Conservation (phyloP, 1,140 invertebrate genomes). For the Anthonomus grandis region DNA sequence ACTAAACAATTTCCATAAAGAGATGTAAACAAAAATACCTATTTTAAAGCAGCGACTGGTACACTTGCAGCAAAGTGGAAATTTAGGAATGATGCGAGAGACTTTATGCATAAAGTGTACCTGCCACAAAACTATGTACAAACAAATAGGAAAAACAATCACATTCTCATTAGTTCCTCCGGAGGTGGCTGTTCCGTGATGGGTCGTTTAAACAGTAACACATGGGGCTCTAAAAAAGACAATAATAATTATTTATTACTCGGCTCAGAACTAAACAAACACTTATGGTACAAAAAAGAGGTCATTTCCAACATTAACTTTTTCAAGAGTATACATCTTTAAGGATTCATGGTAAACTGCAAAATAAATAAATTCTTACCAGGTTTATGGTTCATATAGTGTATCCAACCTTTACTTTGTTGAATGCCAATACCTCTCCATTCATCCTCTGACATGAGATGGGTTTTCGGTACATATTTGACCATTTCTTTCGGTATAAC, state of each 20-base stretch:
- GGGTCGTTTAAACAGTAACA: slow-evolving; percentile 64
- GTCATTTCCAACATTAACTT: not conserved
- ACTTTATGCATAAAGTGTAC: no score
- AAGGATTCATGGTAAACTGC: slow-evolving; percentile 47
- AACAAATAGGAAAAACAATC: no score
- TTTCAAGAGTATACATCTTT: not conserved
- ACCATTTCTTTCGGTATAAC: slow-evolving; percentile 87
- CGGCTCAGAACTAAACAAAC: not conserved
- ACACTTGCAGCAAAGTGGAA: no score
- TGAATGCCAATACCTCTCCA: slow-evolving; percentile 91
- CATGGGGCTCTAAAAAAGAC: slow-evolving; percentile 57
- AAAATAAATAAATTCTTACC: slow-evolving; percentile 45
- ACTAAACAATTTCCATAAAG: no score
- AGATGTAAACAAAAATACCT: no score
- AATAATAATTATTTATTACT: slow-evolving; percentile 4
- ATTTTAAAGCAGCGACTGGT: no score
- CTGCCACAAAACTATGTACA: no score
- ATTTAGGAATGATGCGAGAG: no score
- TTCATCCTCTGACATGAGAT: slow-evolving; percentile 87
- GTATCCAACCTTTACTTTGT: slow-evolving; percentile 91
- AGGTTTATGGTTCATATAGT: slow-evolving; percentile 92
- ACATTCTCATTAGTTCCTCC: no score
- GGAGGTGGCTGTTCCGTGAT: slow-evolving; percentile 47
- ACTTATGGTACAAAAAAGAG: not conserved
- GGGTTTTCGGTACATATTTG: slow-evolving; percentile 85